Evolutionary conservation across 2,797 vertebrate genomes (phyloP), one percentile per base, ranked within the genome.

Genomic region (Intellagama lesueurii): DNA sequence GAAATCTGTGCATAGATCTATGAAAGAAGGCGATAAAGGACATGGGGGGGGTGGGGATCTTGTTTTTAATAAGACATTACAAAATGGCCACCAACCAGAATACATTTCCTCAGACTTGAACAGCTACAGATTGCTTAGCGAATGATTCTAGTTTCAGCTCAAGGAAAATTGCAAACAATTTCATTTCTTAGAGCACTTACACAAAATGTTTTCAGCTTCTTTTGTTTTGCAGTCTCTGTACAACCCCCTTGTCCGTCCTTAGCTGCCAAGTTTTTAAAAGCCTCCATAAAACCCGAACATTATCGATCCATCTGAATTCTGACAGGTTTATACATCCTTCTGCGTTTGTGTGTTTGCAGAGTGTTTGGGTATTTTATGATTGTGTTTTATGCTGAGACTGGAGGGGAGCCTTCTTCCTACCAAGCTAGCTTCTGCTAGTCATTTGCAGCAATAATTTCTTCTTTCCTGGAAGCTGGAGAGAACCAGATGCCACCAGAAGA

Each of bases 111-210:
- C 75, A 82, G 49, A 32, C 75, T 4, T 91, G 4, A 86, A 11
- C 73, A 85, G 35, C 56, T 89, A 30, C 90, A 81, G 92, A 40
- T 89, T 90, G 81, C 84, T 64, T 92, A 28, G 68, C 77, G 88
- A 88, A 92, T 91, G 47, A 90, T 69, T 93, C 19, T 49, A 47
- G 24, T 1, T 0, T 89, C 69, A 72, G 91, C 88, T 66, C 56
- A 92, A 89, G 88, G 77, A 73, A 78, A 68, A 47, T 83, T 90
- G 89, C 90, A 87, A 68, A 89, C 47, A 90, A 78, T 7, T 78
- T 72, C 19, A 87, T 93, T 92, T 88, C 84, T 83, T 93, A 24
- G 0, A 19, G 52, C 80, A 8, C 86, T 72, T 14, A 47, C 80
- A 47, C 22, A 70, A 47, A 17, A 16, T 64, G 16, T 60, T 26